A percentile compares a stretch with the other conserved stretches of the same genome.
Evolutionary conservation across 2,797 vertebrate species (phyloP).

Genomic region (Silurus lanzhouensis): DNA sequence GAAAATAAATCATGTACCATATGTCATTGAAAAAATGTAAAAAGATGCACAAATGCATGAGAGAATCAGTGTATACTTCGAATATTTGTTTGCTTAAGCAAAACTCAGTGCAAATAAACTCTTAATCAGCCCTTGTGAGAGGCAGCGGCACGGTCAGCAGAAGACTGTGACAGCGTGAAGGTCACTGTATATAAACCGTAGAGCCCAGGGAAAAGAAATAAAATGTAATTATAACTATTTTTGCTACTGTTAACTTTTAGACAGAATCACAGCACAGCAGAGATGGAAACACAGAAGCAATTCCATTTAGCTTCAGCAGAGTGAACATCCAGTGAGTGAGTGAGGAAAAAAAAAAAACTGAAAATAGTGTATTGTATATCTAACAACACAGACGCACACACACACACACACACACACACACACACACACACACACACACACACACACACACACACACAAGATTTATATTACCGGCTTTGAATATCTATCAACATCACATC

Average conservation of each 20-base stretch:
- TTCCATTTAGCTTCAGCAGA: slow-evolving; percentile 72
- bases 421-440: slow-evolving; percentile 54
- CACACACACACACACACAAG: slow-evolving; percentile 68
- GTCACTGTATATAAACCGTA: slow-evolving; percentile 55
- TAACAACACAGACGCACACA: slow-evolving; percentile 57
- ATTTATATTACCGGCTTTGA: slow-evolving; percentile 79
- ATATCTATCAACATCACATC: slow-evolving; percentile 98
- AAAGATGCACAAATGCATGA: slow-evolving; percentile 18
- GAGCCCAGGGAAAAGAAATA: slow-evolving; percentile 62
- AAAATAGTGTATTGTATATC: slow-evolving; percentile 54
- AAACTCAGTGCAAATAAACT: slow-evolving; percentile 28
- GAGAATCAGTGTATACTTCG: not conserved
- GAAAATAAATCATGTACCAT: slow-evolving; percentile 17
- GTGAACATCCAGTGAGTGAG: slow-evolving; percentile 50
- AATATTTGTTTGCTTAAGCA: slow-evolving; percentile 40
- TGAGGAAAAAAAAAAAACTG: slow-evolving; percentile 41
- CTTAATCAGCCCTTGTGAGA: slow-evolving; percentile 25
- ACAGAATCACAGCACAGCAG: slow-evolving; percentile 54
- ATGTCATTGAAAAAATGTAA: slow-evolving; percentile 1
- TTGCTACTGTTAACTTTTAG: slow-evolving; percentile 70
- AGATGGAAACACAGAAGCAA: slow-evolving; percentile 67
- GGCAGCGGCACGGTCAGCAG: slow-evolving; percentile 28
- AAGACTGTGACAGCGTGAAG: slow-evolving; percentile 55
- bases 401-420: slow-evolving; percentile 56
- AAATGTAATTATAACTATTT: slow-evolving; percentile 77